Base-by-base conservation (phyloP, 2,888 invertebrate species). In the Acronicta alni region DNA sequence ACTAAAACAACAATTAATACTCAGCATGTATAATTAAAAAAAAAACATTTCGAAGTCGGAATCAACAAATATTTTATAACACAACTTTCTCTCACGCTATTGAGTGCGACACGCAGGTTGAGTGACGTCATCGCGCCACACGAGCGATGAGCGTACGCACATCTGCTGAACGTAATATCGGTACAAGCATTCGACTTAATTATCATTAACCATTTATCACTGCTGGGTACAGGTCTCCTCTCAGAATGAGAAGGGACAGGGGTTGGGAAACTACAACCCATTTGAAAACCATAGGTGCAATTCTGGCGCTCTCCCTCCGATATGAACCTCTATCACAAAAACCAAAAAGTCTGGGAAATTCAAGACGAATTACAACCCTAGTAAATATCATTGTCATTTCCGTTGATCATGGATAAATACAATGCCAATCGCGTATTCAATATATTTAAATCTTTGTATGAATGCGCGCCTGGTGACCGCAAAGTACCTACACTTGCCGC, bases 61-160 rank as follows among this genome's bases (percentile, higher is more conserved):
- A 70, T 71, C 53, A 37, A 51, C 60, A 72, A 72, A 72, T 54
- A 74, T 72, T 72, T 69, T 61, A 80, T 78, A 68, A 71, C 57
- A 53, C 68, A 59, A 84, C 87, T 88, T 88, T 88, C 88, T 75
- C 85, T 81, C 77, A 73, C 72, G 76, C 73, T 71, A 77, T 70
- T 79, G 79, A 77, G 77, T 83, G 62, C 67, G 57, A 63, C 83
- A 83, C 79, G 86, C 81, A 73, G 73, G 41, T 37, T 63, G 72
- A 56, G 73, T 78, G 65, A 57, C 67, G 71, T 57, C 66, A 65
- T 64, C 6, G 69, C 68, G 66, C 43, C 47, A 56, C 44, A 37
- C 57, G 49, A 17, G 44, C 39, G 41, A 44, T 55, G 58, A 56
- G 52, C 61, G 53, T 44, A 57, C 72, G 72, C 57, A 74, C 61